Base-by-base conservation (phyloP, 2,113 vertebrate species). In the Isichthys henryi region DNA sequence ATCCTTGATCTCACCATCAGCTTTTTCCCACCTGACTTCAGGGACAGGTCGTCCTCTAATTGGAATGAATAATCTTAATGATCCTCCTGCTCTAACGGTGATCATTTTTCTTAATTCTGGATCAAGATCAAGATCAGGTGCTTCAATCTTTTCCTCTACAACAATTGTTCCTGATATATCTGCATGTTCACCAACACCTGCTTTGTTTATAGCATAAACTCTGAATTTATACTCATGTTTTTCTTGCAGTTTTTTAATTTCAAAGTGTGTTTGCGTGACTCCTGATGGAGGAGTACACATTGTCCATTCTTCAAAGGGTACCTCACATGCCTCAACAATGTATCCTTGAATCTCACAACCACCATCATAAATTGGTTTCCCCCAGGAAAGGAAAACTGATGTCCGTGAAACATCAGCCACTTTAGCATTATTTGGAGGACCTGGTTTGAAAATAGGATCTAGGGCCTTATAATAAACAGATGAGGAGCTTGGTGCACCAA, bases 341-440 rank as follows among this genome's bases (percentile, higher is more conserved):
- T 99, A 99, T 91, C 97, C 97, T 92, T 99, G 97, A 94, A 99
- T 97, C 94, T 99, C 98, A 96, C 97, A 97, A 84, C 97, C 98
- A 91, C 98, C 98, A 83, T 99, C 98, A 93, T 99, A 99, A 91
- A 99, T 99, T 70, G 98, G 98, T 94, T 98, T 99, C 80, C 97
- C 95, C 98, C 98, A 99, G 87, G 97, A 96, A 89, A 99, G 96
- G 89, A 97, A 97, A 91, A 99, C 97, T 39, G 98, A 97, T 89
- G 97, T 97, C 93, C 97, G 97, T 88, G 98, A 98, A 88, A 96
- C 93, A 93, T 99, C 97, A 8, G 93, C 95, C 89, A 97, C 96
- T 92, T 97, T 98, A 35, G 98, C 97, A 89, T 99, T 99, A 93
- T 98, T 99, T 91, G 98, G 98, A 90, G 98, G 98, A 39, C 98